Evolutionary conservation across 2,888 invertebrate genomes (phyloP).

Genomic region (Hartigia nigra): DNA sequence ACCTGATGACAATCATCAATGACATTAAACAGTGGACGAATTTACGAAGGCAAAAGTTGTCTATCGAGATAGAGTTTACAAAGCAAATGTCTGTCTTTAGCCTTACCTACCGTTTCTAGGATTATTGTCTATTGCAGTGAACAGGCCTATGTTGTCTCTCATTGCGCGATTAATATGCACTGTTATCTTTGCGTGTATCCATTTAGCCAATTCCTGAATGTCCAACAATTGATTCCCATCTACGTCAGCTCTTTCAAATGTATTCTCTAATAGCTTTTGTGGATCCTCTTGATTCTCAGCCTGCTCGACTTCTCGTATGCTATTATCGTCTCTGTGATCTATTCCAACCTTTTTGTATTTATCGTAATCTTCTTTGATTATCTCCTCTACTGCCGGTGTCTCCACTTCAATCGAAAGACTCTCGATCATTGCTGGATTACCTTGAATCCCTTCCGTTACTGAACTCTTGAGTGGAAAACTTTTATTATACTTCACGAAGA

Average conservation of each 20-base stretch:
- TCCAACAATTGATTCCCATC: constrained; percentile 71
- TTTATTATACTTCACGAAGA: constrained; percentile 52
- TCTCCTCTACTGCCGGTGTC: constrained; percentile 33
- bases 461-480: constrained; percentile 50
- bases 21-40: not conserved
- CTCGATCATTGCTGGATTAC: constrained; percentile 34
- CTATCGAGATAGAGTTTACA: not conserved
- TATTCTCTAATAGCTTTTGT: constrained; percentile 47
- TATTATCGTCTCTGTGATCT: constrained; percentile 31
- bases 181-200: constrained; percentile 76
- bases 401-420: constrained; percentile 52
- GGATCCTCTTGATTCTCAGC: constrained; percentile 39
- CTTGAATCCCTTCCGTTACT: constrained; percentile 16
- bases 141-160: constrained; percentile 75
- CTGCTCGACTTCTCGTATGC: constrained; percentile 30
- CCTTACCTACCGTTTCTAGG: constrained; percentile 71
- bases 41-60: not conserved
- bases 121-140: constrained; percentile 74
- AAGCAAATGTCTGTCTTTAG: constrained; percentile 47
- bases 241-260: constrained; percentile 71
- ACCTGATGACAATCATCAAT: constrained; percentile 57
- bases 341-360: constrained; percentile 25
- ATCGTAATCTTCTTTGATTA: constrained; percentile 22
- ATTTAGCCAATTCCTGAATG: constrained; percentile 73
- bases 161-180: constrained; percentile 77